Percentiles rank a stretch among this genome's conserved stretches.
Evolutionary conservation across 1,140 invertebrate species (phyloP).

Genomic region (Halesus radiatus): DNA sequence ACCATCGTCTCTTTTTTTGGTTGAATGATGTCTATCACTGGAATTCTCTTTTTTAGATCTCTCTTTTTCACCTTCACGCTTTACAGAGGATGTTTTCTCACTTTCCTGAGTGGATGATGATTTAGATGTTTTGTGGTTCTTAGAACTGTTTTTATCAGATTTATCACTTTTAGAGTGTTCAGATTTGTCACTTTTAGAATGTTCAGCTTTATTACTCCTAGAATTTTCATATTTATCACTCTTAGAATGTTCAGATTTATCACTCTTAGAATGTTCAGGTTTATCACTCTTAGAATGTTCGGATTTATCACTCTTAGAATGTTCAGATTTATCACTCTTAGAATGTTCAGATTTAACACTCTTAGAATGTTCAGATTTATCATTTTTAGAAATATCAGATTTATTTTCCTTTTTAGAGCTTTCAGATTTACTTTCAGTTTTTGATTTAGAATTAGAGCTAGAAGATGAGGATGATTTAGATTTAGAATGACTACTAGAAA

Average conservation of each 20-base stretch:
- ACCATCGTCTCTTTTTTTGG: constrained; percentile 26
- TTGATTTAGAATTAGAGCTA: constrained; percentile 1
- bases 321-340: not conserved
- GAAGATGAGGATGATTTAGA: constrained; percentile 20
- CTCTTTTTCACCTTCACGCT: not conserved
- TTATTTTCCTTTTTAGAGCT: not conserved
- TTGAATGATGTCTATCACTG: constrained; percentile 12
- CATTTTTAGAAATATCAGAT: constrained; percentile 3
- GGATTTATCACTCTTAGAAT: constrained; percentile 20
- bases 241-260: constrained; percentile 6
- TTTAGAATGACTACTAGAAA: constrained; percentile 8
- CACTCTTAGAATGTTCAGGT: constrained; percentile 21
- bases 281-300: not conserved
- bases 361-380: not conserved
- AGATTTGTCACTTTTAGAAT: constrained; percentile 13
- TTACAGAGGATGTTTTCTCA: constrained; percentile 6
- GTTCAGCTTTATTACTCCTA: not conserved
- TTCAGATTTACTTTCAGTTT: constrained; percentile 3
- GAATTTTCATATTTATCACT: constrained; percentile 12
- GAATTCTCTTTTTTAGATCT: not conserved
- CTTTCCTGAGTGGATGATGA: constrained; percentile 22
- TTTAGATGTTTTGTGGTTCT: constrained; percentile 10
- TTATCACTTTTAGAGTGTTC: constrained; percentile 22
- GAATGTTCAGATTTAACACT: not conserved
- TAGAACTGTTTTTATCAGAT: constrained; percentile 20